Base-by-base conservation (phyloP, 2,113 vertebrate genomes). In the Triplophysa rosa region DNA sequence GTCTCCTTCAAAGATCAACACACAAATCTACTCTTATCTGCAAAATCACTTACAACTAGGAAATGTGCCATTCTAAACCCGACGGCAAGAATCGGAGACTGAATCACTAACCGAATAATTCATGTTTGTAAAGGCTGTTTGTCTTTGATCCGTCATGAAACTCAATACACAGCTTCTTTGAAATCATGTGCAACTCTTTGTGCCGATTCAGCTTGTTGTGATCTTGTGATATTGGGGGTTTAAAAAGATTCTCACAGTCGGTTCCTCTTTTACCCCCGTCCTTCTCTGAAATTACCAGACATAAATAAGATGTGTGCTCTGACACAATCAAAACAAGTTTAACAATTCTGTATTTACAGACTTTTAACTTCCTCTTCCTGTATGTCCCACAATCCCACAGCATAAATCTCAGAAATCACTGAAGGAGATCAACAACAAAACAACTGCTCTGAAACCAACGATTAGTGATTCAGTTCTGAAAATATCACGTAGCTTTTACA, bases 1-100 rank as follows among this genome's bases (percentile, higher is more conserved):
- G 66, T 49, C 13, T 26, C 45, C 13, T n/a, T 49, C 4, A 9
- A 33, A 21, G 33, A 52, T 8, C 9, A 82, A 67, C 80, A 78
- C 4, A 14, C 2, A 40, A 67, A 40, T 14, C 24, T n/a, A 24
- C 14, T 72, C 19, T 24, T n/a, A 40, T 54, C 56, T 40, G 24
- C 8, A 63, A 16, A 1, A 21, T 13, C 0, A 72, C 7, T 4
- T 2, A 9, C 29, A 40, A 23, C 21, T 21, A 26, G 37, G 23
- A 74, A 24, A 40, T 12, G 42, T 45, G 19, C n/a, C 21, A 24
- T 6, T 73, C 13, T 45, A 37, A 64, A 74, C 75, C 45, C 47
- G 12, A 77, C 33, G 33, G 24, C 2, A 16, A 47, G 54, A 29
- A 29, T 29, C 29, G 0, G 29, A 29, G 29, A 29, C 29, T 4